phyloP scores from a whole-genome alignment of 1,140 invertebrate genomes.

The Teleogryllus occipitalis region DNA sequence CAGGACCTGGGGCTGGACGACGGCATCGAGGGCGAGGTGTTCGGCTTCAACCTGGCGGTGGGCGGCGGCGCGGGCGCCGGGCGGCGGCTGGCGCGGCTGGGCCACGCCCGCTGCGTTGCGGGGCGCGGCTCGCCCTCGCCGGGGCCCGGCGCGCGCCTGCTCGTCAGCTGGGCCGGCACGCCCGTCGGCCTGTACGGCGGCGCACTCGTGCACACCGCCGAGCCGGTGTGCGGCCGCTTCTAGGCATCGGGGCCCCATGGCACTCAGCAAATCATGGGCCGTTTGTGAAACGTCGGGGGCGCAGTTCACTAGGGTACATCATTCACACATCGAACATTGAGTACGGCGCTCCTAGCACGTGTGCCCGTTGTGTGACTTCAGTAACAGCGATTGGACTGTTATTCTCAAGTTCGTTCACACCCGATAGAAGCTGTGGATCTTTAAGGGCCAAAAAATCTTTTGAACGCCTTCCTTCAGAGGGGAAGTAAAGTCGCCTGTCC shows the following conservation, averaged over 20 bases:
- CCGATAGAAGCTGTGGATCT: no score
- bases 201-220: constrained; percentile 41
- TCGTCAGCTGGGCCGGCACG: constrained; percentile 45
- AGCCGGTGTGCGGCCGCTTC: constrained; percentile 42
- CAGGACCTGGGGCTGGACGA: constrained; percentile 52
- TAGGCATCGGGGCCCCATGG: constrained; percentile 27
- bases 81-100: background rate
- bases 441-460: no score
- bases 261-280: no score
- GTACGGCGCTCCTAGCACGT: background rate
- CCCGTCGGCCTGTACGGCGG: constrained; percentile 47
- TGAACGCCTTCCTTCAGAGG: no score
- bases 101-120: constrained; percentile 32
- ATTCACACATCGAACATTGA: background rate
- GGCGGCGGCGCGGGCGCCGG: background rate
- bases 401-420: no score
- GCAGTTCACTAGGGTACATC: background rate
- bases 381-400: no score
- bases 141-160: background rate
- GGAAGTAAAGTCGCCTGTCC: no score
- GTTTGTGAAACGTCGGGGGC: background rate
- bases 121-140: constrained; percentile 44
- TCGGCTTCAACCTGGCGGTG: constrained; percentile 53
- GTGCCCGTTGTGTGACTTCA: background rate
- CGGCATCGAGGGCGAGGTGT: constrained; percentile 56